A percentile compares a stretch with the other conserved stretches of the same genome.
Conservation (phyloP, 2,888 invertebrate genomes). For the Cenopis cana region DNA sequence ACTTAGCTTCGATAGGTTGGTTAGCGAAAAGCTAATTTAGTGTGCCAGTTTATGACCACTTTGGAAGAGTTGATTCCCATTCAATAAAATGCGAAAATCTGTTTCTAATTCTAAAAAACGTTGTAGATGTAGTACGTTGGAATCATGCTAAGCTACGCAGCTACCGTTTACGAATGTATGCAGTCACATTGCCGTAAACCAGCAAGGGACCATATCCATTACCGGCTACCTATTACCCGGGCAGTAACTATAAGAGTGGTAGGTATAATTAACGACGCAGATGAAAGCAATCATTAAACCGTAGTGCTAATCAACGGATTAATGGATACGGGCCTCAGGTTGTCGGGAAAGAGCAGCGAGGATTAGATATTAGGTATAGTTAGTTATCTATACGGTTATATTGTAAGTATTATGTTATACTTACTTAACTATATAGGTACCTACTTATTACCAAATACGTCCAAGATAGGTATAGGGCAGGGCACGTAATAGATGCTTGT, state of each 20-base stretch:
- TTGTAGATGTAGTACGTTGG: no score
- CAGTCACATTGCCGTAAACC: slow-evolving; percentile 49
- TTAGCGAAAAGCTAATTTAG: no score
- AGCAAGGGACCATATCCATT: slow-evolving; percentile 61
- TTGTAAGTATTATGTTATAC: no score
- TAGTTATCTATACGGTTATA: no score
- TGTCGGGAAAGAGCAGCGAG: slow-evolving; percentile 12
- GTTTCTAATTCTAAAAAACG: no score
- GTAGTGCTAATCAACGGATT: slow-evolving; percentile 72
- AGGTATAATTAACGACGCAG: slow-evolving; percentile 67
- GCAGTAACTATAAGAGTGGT: slow-evolving; percentile 59
- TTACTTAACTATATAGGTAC: no score
- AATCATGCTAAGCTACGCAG: background rate
- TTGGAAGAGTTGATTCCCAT: no score
- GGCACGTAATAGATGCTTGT: no score
- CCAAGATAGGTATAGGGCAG: no score
- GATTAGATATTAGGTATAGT: background rate
- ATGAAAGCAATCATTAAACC: slow-evolving; percentile 73
- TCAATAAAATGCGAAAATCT: no score
- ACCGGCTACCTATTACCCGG: slow-evolving; percentile 58
- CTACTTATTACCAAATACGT: background rate
- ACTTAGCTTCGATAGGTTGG: no score
- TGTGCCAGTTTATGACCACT: no score
- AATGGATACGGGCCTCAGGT: slow-evolving; percentile 55
- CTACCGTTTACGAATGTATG: slow-evolving; percentile 15